Base-by-base conservation (phyloP, 2,113 vertebrate species). In the Corydoras maculifer region DNA sequence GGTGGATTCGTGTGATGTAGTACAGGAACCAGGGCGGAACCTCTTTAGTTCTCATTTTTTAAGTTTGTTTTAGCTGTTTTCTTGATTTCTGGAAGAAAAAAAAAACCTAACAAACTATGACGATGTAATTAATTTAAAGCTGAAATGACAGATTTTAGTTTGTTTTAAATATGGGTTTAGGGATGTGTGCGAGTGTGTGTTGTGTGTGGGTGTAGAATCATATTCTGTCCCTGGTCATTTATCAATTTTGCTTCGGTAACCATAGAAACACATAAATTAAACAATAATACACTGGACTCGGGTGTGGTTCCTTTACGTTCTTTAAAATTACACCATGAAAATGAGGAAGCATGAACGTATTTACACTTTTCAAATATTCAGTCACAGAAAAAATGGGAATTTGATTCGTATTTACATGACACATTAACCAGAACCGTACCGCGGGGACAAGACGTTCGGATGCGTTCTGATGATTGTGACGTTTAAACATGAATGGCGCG, bases 41-140 rank as follows among this genome's bases (percentile, higher is more conserved):
- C 35, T 5, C 35, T 8, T 43, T 43, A 43, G 4, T 43, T 2
- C 35, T 58, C 25, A n/a, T 35, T 68, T 43, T 43, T 43, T 43
- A 43, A 54, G 58, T 60, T 69, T 58, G 8, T 57, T 25, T 43
- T 25, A 58, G 65, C 54, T 18, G 14, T 65, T 74, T 65, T 14
- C 61, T 63, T 64, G n/a, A 0, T 0, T 11, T 9, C 11, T 69
- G 74, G 13, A 67, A 70, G 18, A 58, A 9, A 54, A 62, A 32
- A 30, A 25, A 62, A 25, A 25, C 18, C 18, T 25, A 25, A 25
- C 18, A 25, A 25, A 25, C 18, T 25, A 31, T 35, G 13, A 62
- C 14, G 57, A 18, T 15, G 18, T 25, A 25, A 25, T 25, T 18
- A 5, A 9, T 15, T 13, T 10, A 0, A 43, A 43, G 3, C 5